Conservation (phyloP, 37 sponge, comb jelly and placozoan species). For the Lycopodina hypogea region DNA sequence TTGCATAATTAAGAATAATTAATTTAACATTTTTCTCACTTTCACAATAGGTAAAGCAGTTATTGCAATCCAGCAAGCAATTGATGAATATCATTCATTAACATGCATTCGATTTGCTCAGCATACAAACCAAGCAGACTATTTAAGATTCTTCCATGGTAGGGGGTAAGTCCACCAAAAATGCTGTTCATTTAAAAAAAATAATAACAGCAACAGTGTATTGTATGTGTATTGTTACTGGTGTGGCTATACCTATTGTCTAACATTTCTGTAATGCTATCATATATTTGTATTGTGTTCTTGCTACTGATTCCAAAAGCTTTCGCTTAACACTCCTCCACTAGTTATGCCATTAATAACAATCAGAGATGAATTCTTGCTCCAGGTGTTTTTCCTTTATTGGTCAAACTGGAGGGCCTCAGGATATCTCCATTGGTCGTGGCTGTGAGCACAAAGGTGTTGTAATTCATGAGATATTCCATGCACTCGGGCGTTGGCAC, state of each 20-base stretch:
- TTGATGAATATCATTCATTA: slow-evolving; percentile 30
- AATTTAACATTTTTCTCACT: neutral
- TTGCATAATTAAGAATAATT: too few relatives aligned
- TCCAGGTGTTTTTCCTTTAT: slow-evolving; percentile 67
- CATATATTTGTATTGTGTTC: neutral
- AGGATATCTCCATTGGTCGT: slow-evolving; percentile 70
- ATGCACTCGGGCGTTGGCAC: too few relatives aligned
- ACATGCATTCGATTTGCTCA: slow-evolving; percentile 60
- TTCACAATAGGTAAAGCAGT: slow-evolving; percentile 8
- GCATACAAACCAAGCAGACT: slow-evolving; percentile 52
- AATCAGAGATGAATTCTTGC: neutral
- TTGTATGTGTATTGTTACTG: neutral
- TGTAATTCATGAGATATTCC: slow-evolving; percentile 81
- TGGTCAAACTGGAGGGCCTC: slow-evolving; percentile 60
- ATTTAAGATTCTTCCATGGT: slow-evolving; percentile 63
- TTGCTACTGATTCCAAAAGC: neutral
- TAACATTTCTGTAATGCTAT: neutral
- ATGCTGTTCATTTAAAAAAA: too few relatives aligned
- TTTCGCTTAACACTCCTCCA: neutral
- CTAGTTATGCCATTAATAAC: neutral
- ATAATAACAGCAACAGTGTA: neutral
- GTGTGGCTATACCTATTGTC: neutral
- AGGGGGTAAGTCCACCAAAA: slow-evolving; percentile 57
- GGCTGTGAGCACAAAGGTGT: slow-evolving; percentile 72
- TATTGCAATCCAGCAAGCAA: slow-evolving; percentile 54